These are phyloP conservation scores for Trichosurus vulpecula DNA, from an alignment of 2,797 vertebrate species.

Conservation along the genomic window DNA sequence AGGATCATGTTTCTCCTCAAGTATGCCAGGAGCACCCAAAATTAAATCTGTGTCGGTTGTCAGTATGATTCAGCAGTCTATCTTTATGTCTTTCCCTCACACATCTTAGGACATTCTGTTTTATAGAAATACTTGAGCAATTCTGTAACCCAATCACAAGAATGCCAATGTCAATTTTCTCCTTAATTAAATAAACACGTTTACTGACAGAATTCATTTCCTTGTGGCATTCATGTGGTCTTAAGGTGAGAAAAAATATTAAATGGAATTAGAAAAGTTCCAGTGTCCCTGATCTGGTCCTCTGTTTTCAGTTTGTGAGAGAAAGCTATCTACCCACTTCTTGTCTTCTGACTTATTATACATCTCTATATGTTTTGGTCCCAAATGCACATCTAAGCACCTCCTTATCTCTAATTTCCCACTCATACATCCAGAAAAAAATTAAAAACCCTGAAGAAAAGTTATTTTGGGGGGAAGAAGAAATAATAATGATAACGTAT, in stretches of 20 bases:
- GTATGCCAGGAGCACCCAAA: conserved; percentile 1
- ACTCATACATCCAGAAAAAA: no score
- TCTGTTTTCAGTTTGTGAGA: not conserved
- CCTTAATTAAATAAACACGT: not conserved
- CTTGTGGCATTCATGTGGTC: not conserved
- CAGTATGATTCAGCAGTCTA: conserved; percentile 1
- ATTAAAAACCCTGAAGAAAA: not conserved
- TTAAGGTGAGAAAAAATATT: not conserved
- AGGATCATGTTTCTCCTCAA: not conserved
- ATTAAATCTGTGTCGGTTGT: not conserved
- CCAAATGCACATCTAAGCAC: not conserved
- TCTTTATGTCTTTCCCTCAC: conserved; percentile 9
- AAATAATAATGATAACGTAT: not conserved
- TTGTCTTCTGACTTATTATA: not conserved
- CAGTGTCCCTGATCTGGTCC: not conserved
- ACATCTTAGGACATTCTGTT: conserved; percentile 1
- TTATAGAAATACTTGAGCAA: not conserved
- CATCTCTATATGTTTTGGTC: not conserved
- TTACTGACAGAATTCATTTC: not conserved
- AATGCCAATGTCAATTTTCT: not conserved
- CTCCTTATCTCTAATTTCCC: not conserved
- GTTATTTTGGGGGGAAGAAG: not conserved
- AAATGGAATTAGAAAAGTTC: not conserved
- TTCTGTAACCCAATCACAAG: not conserved
- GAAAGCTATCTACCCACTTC: not conserved